phyloP scores from a whole-genome alignment of 2,888 invertebrate species.

The Agriopis leucophaearia region DNA sequence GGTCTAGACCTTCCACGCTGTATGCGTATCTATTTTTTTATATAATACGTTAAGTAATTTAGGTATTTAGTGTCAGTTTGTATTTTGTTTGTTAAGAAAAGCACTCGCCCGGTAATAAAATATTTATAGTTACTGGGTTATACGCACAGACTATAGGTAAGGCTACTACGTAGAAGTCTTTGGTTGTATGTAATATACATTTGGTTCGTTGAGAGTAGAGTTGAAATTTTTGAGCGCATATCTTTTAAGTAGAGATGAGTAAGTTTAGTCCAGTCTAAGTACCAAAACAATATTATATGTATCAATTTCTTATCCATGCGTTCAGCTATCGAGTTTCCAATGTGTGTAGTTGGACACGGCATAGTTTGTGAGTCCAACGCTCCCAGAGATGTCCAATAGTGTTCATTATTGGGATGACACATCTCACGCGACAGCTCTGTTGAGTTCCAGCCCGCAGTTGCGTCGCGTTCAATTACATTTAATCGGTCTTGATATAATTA shows the following conservation, averaged over 20 bases:
- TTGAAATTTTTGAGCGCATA: too few species aligned
- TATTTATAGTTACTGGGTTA: too few species aligned
- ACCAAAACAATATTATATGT: background rate
- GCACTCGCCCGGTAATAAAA: too few species aligned
- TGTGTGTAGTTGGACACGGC: conserved; percentile 10
- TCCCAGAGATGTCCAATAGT: conserved; percentile 37
- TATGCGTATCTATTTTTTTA: too few species aligned
- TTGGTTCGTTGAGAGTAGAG: too few species aligned
- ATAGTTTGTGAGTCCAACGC: conserved; percentile 29
- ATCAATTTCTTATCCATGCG: background rate
- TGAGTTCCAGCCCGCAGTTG: conserved; percentile 58
- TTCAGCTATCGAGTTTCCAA: conserved; percentile 5
- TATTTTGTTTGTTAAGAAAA: too few species aligned
- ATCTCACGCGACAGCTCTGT: conserved; percentile 44
- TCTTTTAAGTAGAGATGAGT: background rate
- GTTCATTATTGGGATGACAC: conserved; percentile 57
- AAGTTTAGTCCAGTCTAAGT: background rate
- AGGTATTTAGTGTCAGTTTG: too few species aligned
- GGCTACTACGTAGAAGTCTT: too few species aligned
- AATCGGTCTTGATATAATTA: conserved; percentile 82
- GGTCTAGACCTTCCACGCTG: too few species aligned
- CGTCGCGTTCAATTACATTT: conserved; percentile 82
- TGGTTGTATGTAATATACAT: too few species aligned
- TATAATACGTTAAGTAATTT: too few species aligned
- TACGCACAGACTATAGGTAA: too few species aligned